Percentiles rank a stretch among this genome's conserved stretches.
Evolutionary conservation across 2,113 vertebrate species (phyloP).

Genomic region (Dipodomys ordii): DNA sequence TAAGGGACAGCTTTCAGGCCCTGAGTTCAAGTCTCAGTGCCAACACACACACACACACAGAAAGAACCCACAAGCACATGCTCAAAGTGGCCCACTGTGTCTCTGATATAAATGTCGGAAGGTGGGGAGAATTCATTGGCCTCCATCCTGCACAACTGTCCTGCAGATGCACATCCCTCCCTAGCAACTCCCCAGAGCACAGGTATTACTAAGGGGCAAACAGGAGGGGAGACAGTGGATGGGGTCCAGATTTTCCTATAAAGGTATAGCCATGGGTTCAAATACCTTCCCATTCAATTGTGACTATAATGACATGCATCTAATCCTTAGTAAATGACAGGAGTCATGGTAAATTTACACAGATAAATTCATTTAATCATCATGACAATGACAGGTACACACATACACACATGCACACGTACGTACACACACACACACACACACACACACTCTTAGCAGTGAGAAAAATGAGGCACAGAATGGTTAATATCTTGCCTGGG

Average conservation of each 20-base stretch:
- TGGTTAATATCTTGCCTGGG: not conserved
- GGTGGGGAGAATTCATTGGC: not conserved
- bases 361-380: constrained; percentile 63
- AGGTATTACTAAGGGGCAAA: not conserved
- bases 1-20: no score
- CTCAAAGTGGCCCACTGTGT: not conserved
- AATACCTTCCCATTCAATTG: not conserved
- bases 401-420: not conserved
- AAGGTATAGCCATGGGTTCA: not conserved
- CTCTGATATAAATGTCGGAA: not conserved
- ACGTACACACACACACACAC: not conserved
- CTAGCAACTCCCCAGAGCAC: not conserved
- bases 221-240: not conserved
- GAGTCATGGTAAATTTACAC: constrained; percentile 22
- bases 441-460: not conserved
- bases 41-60: no score
- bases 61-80: not conserved
- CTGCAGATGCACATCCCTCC: not conserved
- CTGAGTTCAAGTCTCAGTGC: no score
- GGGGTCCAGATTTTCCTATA: not conserved
- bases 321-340: constrained; percentile 5
- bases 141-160: not conserved
- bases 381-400: not conserved
- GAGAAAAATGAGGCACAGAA: constrained; percentile 57
- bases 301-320: not conserved